Evolutionary conservation across 1,140 invertebrate species (phyloP).

Genomic region (Wasmannia auropunctata): DNA sequence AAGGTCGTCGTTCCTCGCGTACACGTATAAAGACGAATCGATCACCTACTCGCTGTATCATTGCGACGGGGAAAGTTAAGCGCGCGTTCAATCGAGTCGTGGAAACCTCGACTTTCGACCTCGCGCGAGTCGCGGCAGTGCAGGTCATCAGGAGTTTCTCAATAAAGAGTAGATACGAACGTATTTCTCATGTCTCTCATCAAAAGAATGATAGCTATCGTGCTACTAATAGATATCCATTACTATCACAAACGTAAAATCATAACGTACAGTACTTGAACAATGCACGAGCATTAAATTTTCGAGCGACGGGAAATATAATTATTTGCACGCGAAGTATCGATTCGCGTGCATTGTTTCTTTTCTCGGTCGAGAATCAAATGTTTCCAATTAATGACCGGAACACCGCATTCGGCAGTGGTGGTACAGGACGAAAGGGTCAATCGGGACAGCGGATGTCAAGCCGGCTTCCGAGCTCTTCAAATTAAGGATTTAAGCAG

Average conservation of each 20-base stretch:
- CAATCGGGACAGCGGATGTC: slow-evolving; percentile 31
- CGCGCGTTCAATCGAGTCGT: slow-evolving; percentile 26
- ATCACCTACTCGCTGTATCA: slow-evolving; percentile 45
- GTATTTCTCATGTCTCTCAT: background rate
- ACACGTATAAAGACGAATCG: slow-evolving; percentile 19
- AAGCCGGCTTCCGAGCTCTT: slow-evolving; percentile 20
- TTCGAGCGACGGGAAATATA: background rate
- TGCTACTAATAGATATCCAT: background rate
- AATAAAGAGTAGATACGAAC: slow-evolving; percentile 10
- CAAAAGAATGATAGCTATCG: too few relatives aligned
- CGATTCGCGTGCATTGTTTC: background rate
- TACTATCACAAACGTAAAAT: too few relatives aligned
- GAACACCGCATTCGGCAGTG: background rate
- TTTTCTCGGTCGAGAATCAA: background rate
- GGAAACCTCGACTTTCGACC: slow-evolving; percentile 51
- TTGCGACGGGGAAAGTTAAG: slow-evolving; percentile 59
- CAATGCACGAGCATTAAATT: background rate
- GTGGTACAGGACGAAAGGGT: background rate
- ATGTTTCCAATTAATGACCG: background rate
- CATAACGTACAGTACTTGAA: background rate
- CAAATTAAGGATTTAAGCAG: slow-evolving; percentile 26
- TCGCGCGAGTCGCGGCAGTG: background rate
- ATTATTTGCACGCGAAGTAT: background rate
- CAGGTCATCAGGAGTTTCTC: slow-evolving; percentile 7
- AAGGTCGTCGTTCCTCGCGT: slow-evolving; percentile 30